Evolutionary conservation across 53 echinoderm and acorn worm genomes (phyloP).

Genomic region (Hippasteria phrygiana): DNA sequence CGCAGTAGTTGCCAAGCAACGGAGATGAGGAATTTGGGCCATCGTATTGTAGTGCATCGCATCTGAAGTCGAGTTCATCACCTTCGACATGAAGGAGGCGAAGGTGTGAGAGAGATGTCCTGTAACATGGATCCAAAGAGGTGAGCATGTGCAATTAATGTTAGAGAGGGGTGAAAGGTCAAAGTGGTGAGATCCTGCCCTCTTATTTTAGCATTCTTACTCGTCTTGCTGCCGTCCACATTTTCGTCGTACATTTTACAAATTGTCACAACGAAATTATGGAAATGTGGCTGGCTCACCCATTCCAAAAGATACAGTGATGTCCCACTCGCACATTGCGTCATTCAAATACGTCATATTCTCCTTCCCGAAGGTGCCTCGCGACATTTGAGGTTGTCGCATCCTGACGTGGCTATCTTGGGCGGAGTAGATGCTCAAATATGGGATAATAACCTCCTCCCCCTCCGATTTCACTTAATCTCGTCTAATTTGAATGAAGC

Average conservation of each 20-base stretch:
- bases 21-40: constrained; percentile 21
- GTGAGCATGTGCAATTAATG: too few relatives aligned
- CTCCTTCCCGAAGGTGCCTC: constrained; percentile 20
- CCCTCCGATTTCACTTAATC: too few relatives aligned
- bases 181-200: neutral
- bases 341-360: neutral
- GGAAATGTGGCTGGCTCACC: neutral
- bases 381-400: constrained; percentile 52
- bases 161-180: neutral
- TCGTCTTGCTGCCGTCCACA: too few relatives aligned
- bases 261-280: neutral
- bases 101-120: constrained; percentile 43
- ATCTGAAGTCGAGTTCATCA: constrained; percentile 34
- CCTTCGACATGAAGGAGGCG: constrained; percentile 35
- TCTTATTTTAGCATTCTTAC: neutral
- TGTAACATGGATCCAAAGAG: too few relatives aligned
- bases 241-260: too few relatives aligned
- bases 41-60: constrained; percentile 28
- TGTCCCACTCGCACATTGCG: constrained; percentile 42
- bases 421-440: constrained; percentile 44
- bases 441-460: neutral
- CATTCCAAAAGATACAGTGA: constrained; percentile 16
- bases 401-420: constrained; percentile 36
- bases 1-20: constrained; percentile 57
- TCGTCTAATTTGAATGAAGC: too few relatives aligned